phyloP scores from a whole-genome alignment of 2,888 invertebrate genomes.

The Limnephilus rhombicus region DNA sequence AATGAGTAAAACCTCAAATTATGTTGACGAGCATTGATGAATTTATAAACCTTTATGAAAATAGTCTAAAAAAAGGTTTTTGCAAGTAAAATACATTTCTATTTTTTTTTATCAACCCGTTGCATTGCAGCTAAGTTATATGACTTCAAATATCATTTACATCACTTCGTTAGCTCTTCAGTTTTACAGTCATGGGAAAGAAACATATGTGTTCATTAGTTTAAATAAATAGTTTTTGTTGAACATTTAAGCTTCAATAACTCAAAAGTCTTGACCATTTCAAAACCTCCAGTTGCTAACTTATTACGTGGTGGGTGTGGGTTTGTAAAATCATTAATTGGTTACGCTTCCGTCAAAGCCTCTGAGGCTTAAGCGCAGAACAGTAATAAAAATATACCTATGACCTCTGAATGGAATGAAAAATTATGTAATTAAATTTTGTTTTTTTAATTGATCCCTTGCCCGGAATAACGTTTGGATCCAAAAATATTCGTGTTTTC shows the following conservation, averaged over 20 bases:
- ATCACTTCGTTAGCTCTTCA: not conserved
- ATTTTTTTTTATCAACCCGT: no score
- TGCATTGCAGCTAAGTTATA: not conserved
- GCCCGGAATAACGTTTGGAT: no score
- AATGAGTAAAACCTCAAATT: no score
- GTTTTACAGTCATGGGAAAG: not conserved
- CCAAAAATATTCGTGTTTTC: no score
- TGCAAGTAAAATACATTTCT: no score
- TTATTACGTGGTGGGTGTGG: not conserved
- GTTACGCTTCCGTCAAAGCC: not conserved
- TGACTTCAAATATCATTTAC: not conserved
- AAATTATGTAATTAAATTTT: not conserved
- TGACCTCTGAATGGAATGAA: not conserved
- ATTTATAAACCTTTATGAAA: no score
- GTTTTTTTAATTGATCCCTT: not conserved
- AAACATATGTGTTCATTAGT: not conserved
- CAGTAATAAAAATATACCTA: not conserved
- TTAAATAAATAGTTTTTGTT: not conserved
- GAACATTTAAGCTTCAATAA: not conserved
- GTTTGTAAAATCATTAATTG: not conserved
- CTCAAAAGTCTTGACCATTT: not conserved
- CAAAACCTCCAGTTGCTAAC: not conserved
- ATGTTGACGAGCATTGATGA: no score
- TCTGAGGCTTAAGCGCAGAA: not conserved
- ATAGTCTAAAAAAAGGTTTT: no score